A percentile compares a stretch with the other conserved stretches of the same genome.
phyloP scores from a whole-genome alignment of 2,888 invertebrate genomes.

The Drosophila anceps region DNA sequence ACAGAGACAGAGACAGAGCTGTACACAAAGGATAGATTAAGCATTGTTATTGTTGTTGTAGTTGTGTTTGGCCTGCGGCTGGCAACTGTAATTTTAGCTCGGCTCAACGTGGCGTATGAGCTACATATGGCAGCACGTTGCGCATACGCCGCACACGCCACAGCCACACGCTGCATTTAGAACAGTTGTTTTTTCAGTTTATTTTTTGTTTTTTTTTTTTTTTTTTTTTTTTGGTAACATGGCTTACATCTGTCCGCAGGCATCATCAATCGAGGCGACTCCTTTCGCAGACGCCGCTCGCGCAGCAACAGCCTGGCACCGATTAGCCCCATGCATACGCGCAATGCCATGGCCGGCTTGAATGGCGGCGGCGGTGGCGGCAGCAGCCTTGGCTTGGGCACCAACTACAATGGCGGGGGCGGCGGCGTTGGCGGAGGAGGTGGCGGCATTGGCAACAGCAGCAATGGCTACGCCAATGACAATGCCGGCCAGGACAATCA shows the following conservation, averaged over 20 bases:
- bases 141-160: conserved; percentile 51
- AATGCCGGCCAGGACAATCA: conserved; percentile 70
- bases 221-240: neutral
- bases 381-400: conserved; percentile 65
- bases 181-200: conserved; percentile 18
- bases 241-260: conserved; percentile 86
- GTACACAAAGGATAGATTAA: conserved; percentile 67
- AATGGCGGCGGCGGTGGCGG: conserved; percentile 56
- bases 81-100: conserved; percentile 45
- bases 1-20: neutral
- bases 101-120: conserved; percentile 64
- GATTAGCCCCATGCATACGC: conserved; percentile 86
- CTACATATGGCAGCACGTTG: conserved; percentile 44
- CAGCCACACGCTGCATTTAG: conserved; percentile 29
- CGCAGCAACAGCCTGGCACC: conserved; percentile 93
- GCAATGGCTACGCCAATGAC: conserved; percentile 58
- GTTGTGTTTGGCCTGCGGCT: conserved; percentile 41
- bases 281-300: conserved; percentile 93
- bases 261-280: conserved; percentile 97
- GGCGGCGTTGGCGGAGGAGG: conserved; percentile 62
- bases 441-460: conserved; percentile 60
- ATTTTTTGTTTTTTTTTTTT: neutral
- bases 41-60: conserved; percentile 48
- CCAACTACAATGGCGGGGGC: conserved; percentile 60
- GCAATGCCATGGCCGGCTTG: conserved; percentile 69